These are phyloP conservation scores for Brachyrhaphis roseni DNA, from an alignment of 2,797 vertebrate species.

Conservation along the genomic window DNA sequence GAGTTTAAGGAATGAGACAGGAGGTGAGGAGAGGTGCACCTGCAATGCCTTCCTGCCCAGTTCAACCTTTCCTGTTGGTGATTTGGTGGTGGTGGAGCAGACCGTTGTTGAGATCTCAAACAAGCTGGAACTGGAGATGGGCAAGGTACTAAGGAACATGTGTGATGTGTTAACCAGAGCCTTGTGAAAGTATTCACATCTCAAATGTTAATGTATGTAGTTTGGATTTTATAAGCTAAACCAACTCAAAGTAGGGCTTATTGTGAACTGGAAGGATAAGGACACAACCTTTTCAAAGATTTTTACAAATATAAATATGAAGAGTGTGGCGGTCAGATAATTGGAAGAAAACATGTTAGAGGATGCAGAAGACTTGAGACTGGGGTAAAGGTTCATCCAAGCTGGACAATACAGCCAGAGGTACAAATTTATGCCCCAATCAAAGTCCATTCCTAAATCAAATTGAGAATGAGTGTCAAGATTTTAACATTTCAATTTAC, in stretches of 20 bases:
- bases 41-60: constrained; percentile 75
- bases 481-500: not conserved
- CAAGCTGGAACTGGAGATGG: constrained; percentile 73
- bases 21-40: constrained; percentile 52
- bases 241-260: not conserved
- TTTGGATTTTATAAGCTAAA: not conserved
- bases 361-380: not conserved
- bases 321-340: not conserved
- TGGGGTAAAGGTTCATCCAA: not conserved
- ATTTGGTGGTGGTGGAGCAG: constrained; percentile 66
- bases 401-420: not conserved
- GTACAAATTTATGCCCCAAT: not conserved
- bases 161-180: not conserved
- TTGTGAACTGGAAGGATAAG: not conserved
- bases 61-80: constrained; percentile 64
- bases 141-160: constrained; percentile 60
- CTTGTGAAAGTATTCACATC: not conserved
- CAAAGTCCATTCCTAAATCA: not conserved
- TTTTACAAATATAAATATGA: not conserved
- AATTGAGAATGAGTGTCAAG: not conserved
- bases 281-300: not conserved
- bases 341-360: not conserved
- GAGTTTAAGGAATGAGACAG: constrained; percentile 50
- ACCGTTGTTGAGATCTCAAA: constrained; percentile 56
- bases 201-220: not conserved